Conservation (phyloP, 1,140 invertebrate genomes). For the Lasaia peninsularis region DNA sequence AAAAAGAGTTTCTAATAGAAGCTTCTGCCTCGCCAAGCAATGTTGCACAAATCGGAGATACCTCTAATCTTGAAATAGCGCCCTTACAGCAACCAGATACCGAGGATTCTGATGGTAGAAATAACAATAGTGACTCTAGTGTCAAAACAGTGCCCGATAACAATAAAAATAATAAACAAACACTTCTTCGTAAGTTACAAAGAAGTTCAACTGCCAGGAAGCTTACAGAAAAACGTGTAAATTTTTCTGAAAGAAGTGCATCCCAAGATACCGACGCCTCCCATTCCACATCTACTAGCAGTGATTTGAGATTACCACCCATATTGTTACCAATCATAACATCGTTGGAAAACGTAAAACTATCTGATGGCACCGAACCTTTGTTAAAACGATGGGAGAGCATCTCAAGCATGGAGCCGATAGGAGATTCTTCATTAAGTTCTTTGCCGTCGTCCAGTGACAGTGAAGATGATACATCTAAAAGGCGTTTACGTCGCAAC, state of each 20-base stretch:
- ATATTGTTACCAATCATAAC: conserved; percentile 82
- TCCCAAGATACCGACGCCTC: conserved; percentile 79
- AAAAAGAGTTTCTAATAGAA: conserved; percentile 54
- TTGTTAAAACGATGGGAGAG: conserved; percentile 75
- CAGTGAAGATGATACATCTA: conserved; percentile 72
- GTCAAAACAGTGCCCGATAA: conserved; percentile 32
- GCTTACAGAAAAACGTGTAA: conserved; percentile 62
- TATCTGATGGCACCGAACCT: conserved; percentile 47
- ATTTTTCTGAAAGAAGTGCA: conserved; percentile 72
- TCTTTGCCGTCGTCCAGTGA: conserved; percentile 77
- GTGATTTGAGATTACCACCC: conserved; percentile 81
- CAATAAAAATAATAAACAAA: conserved; percentile 25
- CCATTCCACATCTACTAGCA: conserved; percentile 73
- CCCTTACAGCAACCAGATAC: conserved; percentile 42
- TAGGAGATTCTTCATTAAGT: conserved; percentile 82
- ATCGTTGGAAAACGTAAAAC: conserved; percentile 69
- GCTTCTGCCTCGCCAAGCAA: conserved; percentile 36
- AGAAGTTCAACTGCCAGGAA: conserved; percentile 62
- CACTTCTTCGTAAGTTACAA: conserved; percentile 45
- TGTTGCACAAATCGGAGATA: conserved; percentile 40
- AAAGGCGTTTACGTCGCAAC: conserved; percentile 49
- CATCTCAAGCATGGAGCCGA: conserved; percentile 81
- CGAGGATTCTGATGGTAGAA: conserved; percentile 45
- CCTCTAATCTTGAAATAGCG: conserved; percentile 37
- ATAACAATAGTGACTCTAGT: conserved; percentile 40